Evolutionary conservation across 2,797 vertebrate species (phyloP), one percentile per base, ranked within the genome.

Genomic region (Anguilla marmorata): DNA sequence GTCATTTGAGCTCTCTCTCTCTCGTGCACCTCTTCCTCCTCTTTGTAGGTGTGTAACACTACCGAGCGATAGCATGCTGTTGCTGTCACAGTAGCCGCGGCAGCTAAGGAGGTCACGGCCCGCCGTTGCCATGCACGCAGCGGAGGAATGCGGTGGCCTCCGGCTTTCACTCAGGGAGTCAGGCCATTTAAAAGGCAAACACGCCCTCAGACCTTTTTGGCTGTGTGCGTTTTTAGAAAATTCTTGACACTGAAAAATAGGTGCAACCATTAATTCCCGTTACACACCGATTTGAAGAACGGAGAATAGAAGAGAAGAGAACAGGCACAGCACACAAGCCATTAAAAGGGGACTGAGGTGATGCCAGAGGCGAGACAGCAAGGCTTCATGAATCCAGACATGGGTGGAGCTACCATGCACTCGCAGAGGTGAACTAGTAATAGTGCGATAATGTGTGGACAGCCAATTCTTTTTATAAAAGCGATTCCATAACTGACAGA

Each of bases 41-140:
- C 30, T 54, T 19, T 83, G 69, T 37, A 50, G 45, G 19, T 69
- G n/a, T 89, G 89, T 90, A 90, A 91, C 87, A 9, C 8, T 89
- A 87, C 86, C 86, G 80, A 87, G 14, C 56, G 58, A 66, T 52
- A 9, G n/a, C 52, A 83, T 56, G 33, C 48, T 50, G 30, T 58
- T 58, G 33, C 50, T 84, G 86, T 21, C 37, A 69, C 48, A n/a
- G 41, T 80, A 58, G 66, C 90, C 89, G 79, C 84, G 63, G 60
- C 69, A 41, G 66, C 76, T 80, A 80, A 48, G 4, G 76, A 80
- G 50, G 50, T 85, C 84, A 58, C 24, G 27, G 84, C 52, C 56
- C 50, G 9, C 27, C 52, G 50, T 85, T 58, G 8, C 76, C 41
- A 80, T 48, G 76, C 37, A 21, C 37, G 16, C 74, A 16, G 41